Percentiles rank a stretch among this genome's conserved stretches.
These are phyloP conservation scores for Seriola aureovittata DNA, from an alignment of 2,113 vertebrate species.

Conservation along the genomic window DNA sequence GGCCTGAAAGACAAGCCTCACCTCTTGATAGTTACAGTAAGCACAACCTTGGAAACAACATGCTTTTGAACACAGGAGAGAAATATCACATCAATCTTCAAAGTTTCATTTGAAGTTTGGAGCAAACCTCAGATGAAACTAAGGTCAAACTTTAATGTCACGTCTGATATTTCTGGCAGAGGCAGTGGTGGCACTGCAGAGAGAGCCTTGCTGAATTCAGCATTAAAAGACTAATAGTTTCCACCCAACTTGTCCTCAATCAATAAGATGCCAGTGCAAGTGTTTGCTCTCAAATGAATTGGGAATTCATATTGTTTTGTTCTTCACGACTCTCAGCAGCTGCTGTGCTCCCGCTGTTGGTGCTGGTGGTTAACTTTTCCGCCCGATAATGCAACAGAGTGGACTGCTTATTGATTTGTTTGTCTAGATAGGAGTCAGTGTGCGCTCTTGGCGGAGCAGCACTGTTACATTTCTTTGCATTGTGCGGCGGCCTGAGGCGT, in stretches of 20 bases:
- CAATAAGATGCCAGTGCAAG: conserved; percentile 64
- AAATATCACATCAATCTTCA: conserved; percentile 37
- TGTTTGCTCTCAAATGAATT: conserved; percentile 69
- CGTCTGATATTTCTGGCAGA: conserved; percentile 41
- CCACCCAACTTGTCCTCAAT: conserved; percentile 63
- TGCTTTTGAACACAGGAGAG: conserved; percentile 12
- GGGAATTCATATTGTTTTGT: conserved; percentile 69
- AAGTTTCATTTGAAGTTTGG: conserved; percentile 26
- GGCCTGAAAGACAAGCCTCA: neutral
- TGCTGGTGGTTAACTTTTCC: conserved; percentile 73
- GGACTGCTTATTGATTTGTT: conserved; percentile 76
- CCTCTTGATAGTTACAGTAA: conserved; percentile 37
- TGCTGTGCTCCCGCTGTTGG: conserved; percentile 44
- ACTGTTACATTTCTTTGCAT: conserved; percentile 52
- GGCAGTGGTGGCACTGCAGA: conserved; percentile 6
- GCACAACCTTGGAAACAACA: conserved; percentile 7
- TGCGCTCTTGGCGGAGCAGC: conserved; percentile 24
- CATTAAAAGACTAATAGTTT: conserved; percentile 71
- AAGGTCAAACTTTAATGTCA: conserved; percentile 44
- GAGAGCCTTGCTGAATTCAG: conserved; percentile 60
- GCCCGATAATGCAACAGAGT: conserved; percentile 68
- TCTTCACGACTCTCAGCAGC: conserved; percentile 43
- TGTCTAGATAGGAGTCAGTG: conserved; percentile 64
- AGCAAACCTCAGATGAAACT: conserved; percentile 23
- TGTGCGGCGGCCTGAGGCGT: conserved; percentile 13